Conservation (phyloP, 2,888 invertebrate species). For the Pseudoips prasinana region DNA sequence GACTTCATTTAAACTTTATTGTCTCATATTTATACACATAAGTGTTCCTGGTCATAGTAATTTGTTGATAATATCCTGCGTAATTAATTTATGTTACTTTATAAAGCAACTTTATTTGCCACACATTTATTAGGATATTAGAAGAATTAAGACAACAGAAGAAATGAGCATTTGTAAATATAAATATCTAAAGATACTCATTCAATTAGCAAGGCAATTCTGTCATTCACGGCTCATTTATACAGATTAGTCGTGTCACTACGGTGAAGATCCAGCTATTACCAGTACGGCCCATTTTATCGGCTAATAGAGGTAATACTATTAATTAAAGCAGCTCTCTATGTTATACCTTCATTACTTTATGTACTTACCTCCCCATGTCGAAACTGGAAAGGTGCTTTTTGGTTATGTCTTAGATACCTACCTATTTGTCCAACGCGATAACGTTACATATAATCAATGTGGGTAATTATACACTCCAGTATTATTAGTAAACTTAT, state of each 20-base stretch:
- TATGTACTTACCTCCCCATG: conserved; percentile 21
- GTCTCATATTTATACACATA: no score
- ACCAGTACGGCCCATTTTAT: conserved; percentile 49
- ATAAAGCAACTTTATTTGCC: background rate
- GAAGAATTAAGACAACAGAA: conserved; percentile 4
- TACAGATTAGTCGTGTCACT: conserved; percentile 54
- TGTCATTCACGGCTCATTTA: conserved; percentile 65
- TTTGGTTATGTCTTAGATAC: no score
- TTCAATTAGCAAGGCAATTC: conserved; percentile 60
- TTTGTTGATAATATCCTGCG: background rate
- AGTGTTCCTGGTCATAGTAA: no score
- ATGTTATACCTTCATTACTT: conserved; percentile 36
- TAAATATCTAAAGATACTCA: conserved; percentile 45
- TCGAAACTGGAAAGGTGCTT: no score
- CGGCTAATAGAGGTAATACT: conserved; percentile 58
- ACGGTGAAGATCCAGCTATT: conserved; percentile 47
- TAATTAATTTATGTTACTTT: background rate
- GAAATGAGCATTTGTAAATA: conserved; percentile 23
- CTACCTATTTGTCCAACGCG: no score
- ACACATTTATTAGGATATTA: background rate
- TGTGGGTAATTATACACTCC: no score
- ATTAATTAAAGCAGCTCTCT: conserved; percentile 56
- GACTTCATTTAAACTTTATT: no score
- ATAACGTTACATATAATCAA: no score
- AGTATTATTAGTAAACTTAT: no score